Conservation (phyloP, 2,888 invertebrate species). For the Melanchra persicariae region DNA sequence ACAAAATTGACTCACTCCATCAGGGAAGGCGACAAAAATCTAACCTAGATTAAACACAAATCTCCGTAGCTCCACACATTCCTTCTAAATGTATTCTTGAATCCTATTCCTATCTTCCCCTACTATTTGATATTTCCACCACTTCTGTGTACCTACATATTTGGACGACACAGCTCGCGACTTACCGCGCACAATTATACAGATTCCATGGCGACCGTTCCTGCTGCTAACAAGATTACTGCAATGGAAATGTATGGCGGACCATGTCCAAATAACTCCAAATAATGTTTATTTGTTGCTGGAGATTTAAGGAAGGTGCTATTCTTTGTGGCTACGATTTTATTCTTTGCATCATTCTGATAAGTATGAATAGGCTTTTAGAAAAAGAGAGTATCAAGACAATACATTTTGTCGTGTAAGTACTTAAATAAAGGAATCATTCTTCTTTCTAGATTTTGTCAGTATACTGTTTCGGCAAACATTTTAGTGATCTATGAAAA, state of each 20-base stretch:
- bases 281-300: conserved; percentile 27
- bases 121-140: background rate
- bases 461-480: no score
- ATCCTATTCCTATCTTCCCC: conserved; percentile 1
- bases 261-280: conserved; percentile 25
- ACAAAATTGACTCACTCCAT: background rate
- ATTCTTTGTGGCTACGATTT: background rate
- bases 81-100: background rate
- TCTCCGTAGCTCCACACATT: no score
- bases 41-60: background rate
- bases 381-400: no score
- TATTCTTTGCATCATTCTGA: background rate
- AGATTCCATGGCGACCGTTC: conserved; percentile 29
- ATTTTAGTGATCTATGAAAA: no score
- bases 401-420: no score
- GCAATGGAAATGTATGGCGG: conserved; percentile 27
- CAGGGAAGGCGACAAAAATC: background rate
- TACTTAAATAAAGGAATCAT: no score
- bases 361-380: no score
- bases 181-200: conserved; percentile 37
- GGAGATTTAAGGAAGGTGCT: background rate
- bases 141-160: background rate
- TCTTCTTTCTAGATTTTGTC: no score
- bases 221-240: conserved; percentile 37
- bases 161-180: background rate